These are phyloP conservation scores for Erpetoichthys calabaricus DNA, from an alignment of 2,797 vertebrate species.

Conservation along the genomic window DNA sequence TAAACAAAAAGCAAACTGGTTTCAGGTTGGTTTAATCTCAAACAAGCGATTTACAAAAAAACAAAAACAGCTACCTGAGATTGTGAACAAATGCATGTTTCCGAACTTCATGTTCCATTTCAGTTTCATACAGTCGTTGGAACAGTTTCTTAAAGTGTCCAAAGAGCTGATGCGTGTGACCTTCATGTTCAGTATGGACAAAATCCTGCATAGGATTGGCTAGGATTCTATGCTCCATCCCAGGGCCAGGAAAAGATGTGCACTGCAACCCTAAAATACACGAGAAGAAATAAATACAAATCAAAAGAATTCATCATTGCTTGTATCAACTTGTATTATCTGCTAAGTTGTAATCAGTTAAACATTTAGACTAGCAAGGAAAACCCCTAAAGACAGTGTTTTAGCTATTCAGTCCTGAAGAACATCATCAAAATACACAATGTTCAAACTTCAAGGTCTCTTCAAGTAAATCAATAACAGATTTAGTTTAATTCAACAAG, in stretches of 20 bases:
- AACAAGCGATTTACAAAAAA: no score
- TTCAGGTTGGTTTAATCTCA: no score
- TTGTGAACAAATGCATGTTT: slow-evolving; percentile 59
- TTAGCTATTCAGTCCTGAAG: no score
- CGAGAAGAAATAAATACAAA: not conserved
- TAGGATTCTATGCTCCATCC: slow-evolving; percentile 50
- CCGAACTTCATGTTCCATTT: slow-evolving; percentile 51
- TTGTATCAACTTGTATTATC: not conserved
- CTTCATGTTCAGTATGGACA: slow-evolving; percentile 40
- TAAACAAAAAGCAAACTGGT: no score
- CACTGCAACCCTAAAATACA: slow-evolving; percentile 44
- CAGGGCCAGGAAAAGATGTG: slow-evolving; percentile 45
- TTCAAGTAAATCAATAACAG: no score
- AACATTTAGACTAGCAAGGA: no score
- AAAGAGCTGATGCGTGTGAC: slow-evolving; percentile 45
- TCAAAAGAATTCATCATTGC: not conserved
- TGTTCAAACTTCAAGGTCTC: no score
- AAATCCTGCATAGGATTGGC: slow-evolving; percentile 70
- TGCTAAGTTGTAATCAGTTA: no score
- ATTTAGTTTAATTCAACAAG: no score
- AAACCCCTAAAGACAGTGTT: no score
- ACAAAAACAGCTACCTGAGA: slow-evolving; percentile 42
- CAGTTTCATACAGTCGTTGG: slow-evolving; percentile 34
- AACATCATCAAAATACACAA: no score
- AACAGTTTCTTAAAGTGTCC: slow-evolving; percentile 43